Conservation (phyloP, 2,797 vertebrate genomes). For the Sandelia bainsii region DNA sequence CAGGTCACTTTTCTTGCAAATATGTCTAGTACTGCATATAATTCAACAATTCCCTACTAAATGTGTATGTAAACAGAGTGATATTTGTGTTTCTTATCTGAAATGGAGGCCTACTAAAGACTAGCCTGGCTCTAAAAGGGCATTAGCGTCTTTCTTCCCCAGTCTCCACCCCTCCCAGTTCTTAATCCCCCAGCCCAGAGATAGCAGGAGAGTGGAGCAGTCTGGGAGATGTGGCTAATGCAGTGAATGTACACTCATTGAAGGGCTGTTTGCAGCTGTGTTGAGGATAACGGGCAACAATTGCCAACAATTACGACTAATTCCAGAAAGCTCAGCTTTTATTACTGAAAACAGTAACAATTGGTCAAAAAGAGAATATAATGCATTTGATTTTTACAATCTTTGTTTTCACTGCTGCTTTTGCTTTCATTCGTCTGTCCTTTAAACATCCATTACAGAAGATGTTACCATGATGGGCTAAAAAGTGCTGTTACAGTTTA, state of each 20-base stretch:
- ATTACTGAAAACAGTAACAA: conserved; percentile 3
- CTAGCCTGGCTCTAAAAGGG: conserved; percentile 40
- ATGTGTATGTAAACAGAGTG: neutral
- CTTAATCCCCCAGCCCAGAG: conserved; percentile 38
- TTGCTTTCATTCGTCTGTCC: neutral
- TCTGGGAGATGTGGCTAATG: conserved; percentile 60
- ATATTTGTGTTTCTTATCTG: conserved; percentile 16
- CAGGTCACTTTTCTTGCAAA: neutral
- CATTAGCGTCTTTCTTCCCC: conserved; percentile 1
- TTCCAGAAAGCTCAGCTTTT: conserved; percentile 6
- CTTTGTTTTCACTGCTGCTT: neutral
- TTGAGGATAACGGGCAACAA: conserved; percentile 52
- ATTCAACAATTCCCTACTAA: neutral
- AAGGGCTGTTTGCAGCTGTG: conserved; percentile 43
- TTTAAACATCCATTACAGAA: neutral
- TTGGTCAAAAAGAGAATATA: neutral
- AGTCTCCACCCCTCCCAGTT: conserved; percentile 30
- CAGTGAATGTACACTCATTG: conserved; percentile 51
- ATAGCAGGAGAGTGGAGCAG: conserved; percentile 45
- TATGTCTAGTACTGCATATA: neutral
- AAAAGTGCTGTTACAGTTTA: neutral
- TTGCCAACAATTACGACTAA: conserved; percentile 37
- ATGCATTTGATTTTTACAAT: neutral
- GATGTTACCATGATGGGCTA: too few species aligned
- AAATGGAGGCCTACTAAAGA: conserved; percentile 52